Evolutionary conservation across 2,888 invertebrate species (phyloP).

Genomic region (Drosophila koepferae): DNA sequence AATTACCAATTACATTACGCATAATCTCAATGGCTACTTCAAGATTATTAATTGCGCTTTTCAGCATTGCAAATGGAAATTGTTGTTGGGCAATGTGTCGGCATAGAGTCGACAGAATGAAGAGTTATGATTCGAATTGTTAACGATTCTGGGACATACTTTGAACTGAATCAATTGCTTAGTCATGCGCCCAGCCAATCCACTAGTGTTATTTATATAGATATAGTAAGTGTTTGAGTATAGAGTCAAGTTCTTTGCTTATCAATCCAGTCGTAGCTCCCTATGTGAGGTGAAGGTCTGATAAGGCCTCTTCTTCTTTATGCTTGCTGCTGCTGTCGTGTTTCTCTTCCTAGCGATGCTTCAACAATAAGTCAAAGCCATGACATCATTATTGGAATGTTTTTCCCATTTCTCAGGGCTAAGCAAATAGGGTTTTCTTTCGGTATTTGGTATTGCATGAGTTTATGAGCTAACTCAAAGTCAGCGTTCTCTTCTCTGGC

Average conservation of each 20-base stretch:
- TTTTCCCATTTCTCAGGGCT: conserved; percentile 6
- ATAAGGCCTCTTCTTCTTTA: conserved; percentile 20
- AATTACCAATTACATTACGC: conserved; percentile 6
- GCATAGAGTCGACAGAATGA: background rate
- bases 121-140: background rate
- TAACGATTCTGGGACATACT: background rate
- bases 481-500: conserved; percentile 27
- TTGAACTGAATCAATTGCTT: background rate
- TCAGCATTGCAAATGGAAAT: background rate
- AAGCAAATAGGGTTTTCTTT: background rate
- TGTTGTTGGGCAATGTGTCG: background rate
- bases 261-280: background rate
- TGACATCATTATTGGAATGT: conserved; percentile 22
- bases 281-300: conserved; percentile 17
- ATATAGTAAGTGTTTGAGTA: background rate
- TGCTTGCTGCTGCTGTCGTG: background rate
- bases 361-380: conserved; percentile 13
- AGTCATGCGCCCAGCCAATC: background rate
- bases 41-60: background rate
- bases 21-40: conserved; percentile 1
- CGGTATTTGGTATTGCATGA: conserved; percentile 10
- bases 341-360: background rate
- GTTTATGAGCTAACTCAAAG: conserved; percentile 37
- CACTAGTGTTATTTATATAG: background rate
- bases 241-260: background rate